phyloP scores from a whole-genome alignment of 37 sponge, comb jelly and placozoan species.

The Sycon ciliatum region DNA sequence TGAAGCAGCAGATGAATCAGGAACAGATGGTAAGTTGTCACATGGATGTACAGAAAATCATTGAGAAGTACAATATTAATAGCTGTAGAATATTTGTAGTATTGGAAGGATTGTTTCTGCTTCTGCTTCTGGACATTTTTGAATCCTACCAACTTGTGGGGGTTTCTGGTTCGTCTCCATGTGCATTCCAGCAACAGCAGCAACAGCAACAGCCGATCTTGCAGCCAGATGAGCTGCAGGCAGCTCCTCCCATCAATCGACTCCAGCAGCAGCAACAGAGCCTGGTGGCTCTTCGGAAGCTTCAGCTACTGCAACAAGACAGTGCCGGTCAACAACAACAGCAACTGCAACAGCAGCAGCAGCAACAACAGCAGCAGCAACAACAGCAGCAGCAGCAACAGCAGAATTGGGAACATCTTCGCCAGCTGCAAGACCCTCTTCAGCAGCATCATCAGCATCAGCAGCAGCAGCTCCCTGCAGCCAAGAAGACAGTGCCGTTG shows the following conservation, averaged over 20 bases:
- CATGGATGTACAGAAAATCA: neutral
- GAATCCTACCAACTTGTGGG: neutral
- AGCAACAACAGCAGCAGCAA: neutral
- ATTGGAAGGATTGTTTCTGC: neutral
- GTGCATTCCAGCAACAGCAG: too few species aligned
- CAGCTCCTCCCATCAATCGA: too few species aligned
- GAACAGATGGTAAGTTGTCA: too few species aligned
- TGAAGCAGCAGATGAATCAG: too few species aligned
- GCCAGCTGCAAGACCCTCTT: neutral
- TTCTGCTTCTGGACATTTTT: neutral
- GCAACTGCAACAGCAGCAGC: neutral
- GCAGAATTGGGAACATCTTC: neutral
- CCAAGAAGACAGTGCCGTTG: too few species aligned
- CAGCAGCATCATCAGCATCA: neutral
- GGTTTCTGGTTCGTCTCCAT: too few species aligned
- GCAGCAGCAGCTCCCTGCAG: neutral
- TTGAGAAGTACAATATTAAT: neutral
- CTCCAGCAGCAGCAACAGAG: too few species aligned
- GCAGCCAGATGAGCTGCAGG: too few species aligned
- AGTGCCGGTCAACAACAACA: neutral
- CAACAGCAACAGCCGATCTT: too few species aligned
- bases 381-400: neutral
- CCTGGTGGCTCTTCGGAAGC: too few species aligned
- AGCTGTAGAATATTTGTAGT: neutral
- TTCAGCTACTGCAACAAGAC: too few species aligned